Base-by-base conservation (phyloP, 2,113 vertebrate genomes). In the Dipodomys spectabilis region DNA sequence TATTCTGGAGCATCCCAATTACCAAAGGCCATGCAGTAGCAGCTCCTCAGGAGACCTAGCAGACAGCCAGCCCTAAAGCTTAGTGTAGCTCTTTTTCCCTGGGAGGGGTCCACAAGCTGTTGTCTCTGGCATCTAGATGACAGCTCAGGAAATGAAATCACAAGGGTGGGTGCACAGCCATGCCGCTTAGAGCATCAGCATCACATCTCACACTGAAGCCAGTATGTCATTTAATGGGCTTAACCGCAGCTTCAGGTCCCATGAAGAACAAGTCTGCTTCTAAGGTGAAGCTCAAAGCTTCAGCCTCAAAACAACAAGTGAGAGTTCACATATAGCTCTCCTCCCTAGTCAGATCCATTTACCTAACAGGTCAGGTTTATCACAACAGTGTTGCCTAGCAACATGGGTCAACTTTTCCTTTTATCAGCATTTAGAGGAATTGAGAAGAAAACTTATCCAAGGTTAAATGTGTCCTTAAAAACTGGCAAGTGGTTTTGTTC, bases 371-470 rank as follows among this genome's bases (percentile, higher is more conserved):
- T 78, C 53, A 81, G 23, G 85, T 65, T 83, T 53, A 86, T 82
- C 87, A 86, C 44, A 79, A 60, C 44, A 77, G 15, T 18, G 15
- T 15, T 94, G 84, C 90, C 60, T 69, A 44, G 93, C 69, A 93
- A 95, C 53, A 64, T 2, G 32, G 45, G 12, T 2, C 88, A 82
- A 80, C 75, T 35, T 75, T 84, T 53, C 62, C 60, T 91, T 91
- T 88, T 82, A 88, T 88, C 44, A 67, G n/a, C 65, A 79, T 68
- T 87, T 69, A 84, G 60, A 77, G 62, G 57, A 81, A 92, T 22
- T 73, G 49, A 93, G 25, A 18, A 94, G 64, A 65, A 91, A 95
- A 74, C 89, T 91, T 57, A 91, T 77, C 44, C n/a, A 53, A 90
- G 77, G 68, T 92, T 80, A 93, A 19, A 87, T 86, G 23, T 86